These are phyloP conservation scores for Elmis aenea DNA, from an alignment of 2,888 invertebrate genomes.

Conservation along the genomic window DNA sequence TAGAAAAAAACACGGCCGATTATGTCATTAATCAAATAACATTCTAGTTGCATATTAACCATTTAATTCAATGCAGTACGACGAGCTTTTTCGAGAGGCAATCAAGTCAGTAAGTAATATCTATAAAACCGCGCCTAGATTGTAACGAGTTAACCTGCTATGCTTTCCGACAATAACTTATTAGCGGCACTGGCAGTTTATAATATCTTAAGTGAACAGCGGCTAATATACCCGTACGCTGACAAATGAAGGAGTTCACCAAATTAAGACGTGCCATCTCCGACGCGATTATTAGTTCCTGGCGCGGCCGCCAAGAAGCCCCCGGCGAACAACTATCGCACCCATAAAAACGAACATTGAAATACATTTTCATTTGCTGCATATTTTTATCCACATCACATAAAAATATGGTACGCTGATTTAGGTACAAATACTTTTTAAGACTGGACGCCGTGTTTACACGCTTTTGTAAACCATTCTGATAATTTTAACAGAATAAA, in stretches of 20 bases:
- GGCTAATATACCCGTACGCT: constrained; percentile 12
- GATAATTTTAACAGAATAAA: no score
- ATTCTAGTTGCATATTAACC: constrained; percentile 5
- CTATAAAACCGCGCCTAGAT: constrained; percentile 13
- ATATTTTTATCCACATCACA: no score
- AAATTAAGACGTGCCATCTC: constrained; percentile 25
- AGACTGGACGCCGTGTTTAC: no score
- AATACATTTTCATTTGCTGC: no score
- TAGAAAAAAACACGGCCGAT: no score
- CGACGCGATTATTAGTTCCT: no score
- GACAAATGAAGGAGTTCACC: constrained; percentile 24
- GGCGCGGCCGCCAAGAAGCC: no score
- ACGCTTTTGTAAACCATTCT: no score
- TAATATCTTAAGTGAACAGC: constrained; percentile 18
- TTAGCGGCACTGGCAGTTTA: constrained; percentile 11
- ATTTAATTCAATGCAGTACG: constrained; percentile 9
- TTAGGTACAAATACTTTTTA: no score
- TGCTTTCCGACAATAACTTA: constrained; percentile 14
- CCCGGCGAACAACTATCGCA: no score
- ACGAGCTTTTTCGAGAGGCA: constrained; percentile 6
- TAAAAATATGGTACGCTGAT: no score
- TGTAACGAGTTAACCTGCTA: constrained; percentile 12
- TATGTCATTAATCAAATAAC: constrained; percentile 6
- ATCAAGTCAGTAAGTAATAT: constrained; percentile 12
- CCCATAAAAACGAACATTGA: no score